Base-by-base conservation (phyloP, 2,797 vertebrate species). In the Sciaenops ocellatus region DNA sequence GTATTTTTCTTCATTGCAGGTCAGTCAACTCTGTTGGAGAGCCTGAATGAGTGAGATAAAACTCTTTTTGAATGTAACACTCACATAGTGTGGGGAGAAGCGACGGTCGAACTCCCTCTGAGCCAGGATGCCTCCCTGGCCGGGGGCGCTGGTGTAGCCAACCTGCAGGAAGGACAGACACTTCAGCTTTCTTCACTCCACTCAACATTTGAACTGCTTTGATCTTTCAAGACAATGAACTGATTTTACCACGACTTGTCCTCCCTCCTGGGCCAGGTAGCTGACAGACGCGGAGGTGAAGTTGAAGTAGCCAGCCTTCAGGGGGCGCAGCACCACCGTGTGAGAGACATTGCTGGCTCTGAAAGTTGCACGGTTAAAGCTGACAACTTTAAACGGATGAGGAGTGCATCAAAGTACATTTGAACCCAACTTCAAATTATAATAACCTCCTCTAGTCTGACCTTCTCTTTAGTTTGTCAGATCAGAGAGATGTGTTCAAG, bases 231-330 rank as follows among this genome's bases (percentile, higher is more conserved):
- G 24, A 78, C 26, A 10, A 59, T 46, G 0, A 70, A 41, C n/a
- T 44, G 48, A 0, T 79, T 42, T 97, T 85, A 99, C 98, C 97
- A 99, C 95, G 0, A 99, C 97, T 44, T 96, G 96, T 0, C 97
- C 96, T 0, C 96, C 97, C 79, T 99, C 98, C 91, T 99, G 98
- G 0, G 97, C 96, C 89, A 98, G 89, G 87, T 99, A 99, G 0
- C 97, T 97, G 83, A 99, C 95, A 0, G 97, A 95, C 0, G 98
- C 98, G 0, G 97, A 99, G 34, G 97, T 99, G 90, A 99, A 99
- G 93, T 99, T 99, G 70, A 99, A 99, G 91, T 99, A 98, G 0
- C 98, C 98, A 0, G 97, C 97, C 87, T 99, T 98, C 68, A 99
- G 94, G 20, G 98, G 98, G 34, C 97, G 95, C 87, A 99, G 68